Evolutionary conservation across 2,797 vertebrate genomes (phyloP).

Genomic region (Manis crassicaudata): DNA sequence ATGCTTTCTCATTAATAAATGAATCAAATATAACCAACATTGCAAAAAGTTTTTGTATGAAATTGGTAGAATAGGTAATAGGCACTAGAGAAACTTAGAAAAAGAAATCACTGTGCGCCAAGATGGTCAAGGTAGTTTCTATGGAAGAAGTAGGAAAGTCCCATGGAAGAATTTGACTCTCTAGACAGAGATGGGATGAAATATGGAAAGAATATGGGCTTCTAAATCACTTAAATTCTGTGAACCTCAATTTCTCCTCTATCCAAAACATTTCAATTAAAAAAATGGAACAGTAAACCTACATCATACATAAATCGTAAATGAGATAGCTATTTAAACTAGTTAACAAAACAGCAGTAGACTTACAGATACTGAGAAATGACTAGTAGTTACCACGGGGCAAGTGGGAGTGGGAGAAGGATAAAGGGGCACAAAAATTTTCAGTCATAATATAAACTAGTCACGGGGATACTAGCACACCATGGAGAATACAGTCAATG

Average conservation of each 20-base stretch:
- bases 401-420: no score
- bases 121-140: neutral
- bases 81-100: neutral
- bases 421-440: no score
- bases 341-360: neutral
- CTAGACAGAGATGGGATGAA: neutral
- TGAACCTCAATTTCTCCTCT: neutral
- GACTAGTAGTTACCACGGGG: no score
- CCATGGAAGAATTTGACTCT: neutral
- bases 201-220: neutral
- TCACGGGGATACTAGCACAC: no score
- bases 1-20: constrained; percentile 26
- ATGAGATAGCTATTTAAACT: neutral
- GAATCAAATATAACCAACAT: neutral
- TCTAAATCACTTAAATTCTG: neutral
- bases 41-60: neutral
- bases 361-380: no score
- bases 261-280: neutral
- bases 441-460: no score
- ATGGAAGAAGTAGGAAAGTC: neutral
- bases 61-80: neutral
- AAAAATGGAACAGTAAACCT: neutral
- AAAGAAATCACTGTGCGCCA: neutral
- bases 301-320: neutral
- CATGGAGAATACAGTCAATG: no score